Evolutionary conservation across 2,113 vertebrate species (phyloP), one percentile per base, ranked within the genome.

Genomic region (Myotis lucifugus): DNA sequence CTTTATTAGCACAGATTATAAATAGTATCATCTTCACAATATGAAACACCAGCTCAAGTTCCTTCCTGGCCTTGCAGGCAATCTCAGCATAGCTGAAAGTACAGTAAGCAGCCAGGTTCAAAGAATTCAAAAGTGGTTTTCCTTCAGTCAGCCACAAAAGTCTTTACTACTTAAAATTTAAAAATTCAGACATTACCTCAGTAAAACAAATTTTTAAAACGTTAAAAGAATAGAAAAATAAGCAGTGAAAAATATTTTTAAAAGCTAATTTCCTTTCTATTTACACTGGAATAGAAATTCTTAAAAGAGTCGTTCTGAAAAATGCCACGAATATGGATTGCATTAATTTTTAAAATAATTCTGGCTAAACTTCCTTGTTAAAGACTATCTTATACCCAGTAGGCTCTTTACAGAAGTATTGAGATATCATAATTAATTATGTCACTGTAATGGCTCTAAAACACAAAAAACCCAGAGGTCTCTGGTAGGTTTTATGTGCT

Each of bases 251-350:
- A 93, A 61, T 81, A 85, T 88, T 87, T 97, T 92, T 77, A 90
- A 94, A 85, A 90, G 70, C 40, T 88, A 88, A 93, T 89, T 91
- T 40, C 12, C 32, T 74, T 92, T 94, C 94, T 64, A 83, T 84
- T 72, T 70, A 91, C 32, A 85, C 46, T 54, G 73, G 93, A 89
- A 87, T n/a, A 97, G 85, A 97, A 96, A 96, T 77, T 25, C 78
- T 72, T 91, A 78, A 94, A 74, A 21, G 37, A 87, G 18, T 34
- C 46, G 6, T 88, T 95, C n/a, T 67, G 32, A 91, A 95, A 86
- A 95, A 92, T 46, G 56, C 15, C 78, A 79, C 17, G 23, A 83
- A 85, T 77, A 92, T 61, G 23, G 21, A 89, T 72, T 70, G 0
- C 69, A 88, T 85, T 97, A 85, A 88, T 79, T 95, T 83, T 73